Percentiles rank a stretch among this genome's conserved stretches.
Conservation (phyloP, 2,888 invertebrate species). For the Pterostichus niger region DNA sequence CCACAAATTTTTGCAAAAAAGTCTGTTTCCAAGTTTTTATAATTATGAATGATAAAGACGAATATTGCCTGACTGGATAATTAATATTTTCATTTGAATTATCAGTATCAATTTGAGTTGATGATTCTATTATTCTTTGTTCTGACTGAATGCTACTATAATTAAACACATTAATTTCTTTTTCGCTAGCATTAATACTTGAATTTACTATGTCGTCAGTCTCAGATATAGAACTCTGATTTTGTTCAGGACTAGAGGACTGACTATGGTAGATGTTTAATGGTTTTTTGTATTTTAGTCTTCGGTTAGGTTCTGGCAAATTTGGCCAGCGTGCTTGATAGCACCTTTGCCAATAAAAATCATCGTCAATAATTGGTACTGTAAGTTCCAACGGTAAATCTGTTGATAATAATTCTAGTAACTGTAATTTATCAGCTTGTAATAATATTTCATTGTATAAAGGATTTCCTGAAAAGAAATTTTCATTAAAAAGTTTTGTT, state of each 20-base stretch:
- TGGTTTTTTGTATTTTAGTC: slow-evolving; percentile 27
- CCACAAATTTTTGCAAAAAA: slow-evolving; percentile 73
- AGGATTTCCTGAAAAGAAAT: slow-evolving; percentile 70
- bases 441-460: slow-evolving; percentile 72
- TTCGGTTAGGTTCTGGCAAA: slow-evolving; percentile 67
- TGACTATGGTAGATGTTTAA: background rate
- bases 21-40: slow-evolving; percentile 72
- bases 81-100: no score
- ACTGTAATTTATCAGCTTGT: slow-evolving; percentile 70
- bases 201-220: no score
- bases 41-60: background rate
- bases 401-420: slow-evolving; percentile 73
- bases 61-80: no score
- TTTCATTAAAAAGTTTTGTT: background rate
- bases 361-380: slow-evolving; percentile 72
- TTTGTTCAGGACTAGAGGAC: no score
- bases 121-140: no score
- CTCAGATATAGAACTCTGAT: no score
- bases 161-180: slow-evolving; percentile 47
- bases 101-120: no score
- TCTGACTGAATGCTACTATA: background rate
- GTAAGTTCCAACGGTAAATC: slow-evolving; percentile 72
- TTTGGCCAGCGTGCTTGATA: slow-evolving; percentile 73
- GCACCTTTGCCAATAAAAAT: slow-evolving; percentile 74
- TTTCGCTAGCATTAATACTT: background rate